These are phyloP conservation scores for Fabriciana adippe DNA, from an alignment of 2,888 invertebrate species.

Conservation along the genomic window DNA sequence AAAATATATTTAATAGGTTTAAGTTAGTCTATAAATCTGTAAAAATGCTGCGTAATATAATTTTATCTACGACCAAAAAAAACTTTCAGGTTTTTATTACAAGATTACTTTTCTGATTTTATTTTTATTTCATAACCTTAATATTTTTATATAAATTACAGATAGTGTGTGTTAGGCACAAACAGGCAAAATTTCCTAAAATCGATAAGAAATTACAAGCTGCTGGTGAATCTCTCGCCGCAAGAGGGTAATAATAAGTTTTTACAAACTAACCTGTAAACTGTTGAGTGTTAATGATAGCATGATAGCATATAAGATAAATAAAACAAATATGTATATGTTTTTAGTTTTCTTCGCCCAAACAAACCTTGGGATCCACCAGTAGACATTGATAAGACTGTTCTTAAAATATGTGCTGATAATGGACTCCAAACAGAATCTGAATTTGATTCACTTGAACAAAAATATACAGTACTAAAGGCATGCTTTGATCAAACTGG, in stretches of 20 bases:
- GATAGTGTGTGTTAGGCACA: conserved; percentile 58
- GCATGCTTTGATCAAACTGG: conserved; percentile 87
- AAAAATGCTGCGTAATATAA: conserved; percentile 51
- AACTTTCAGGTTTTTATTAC: conserved; percentile 60
- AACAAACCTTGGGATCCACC: conserved; percentile 89
- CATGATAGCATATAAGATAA: not conserved
- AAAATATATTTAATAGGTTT: not conserved
- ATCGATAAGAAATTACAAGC: conserved; percentile 75
- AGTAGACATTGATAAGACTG: conserved; percentile 81
- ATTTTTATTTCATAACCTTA: conserved; percentile 13
- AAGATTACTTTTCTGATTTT: not conserved
- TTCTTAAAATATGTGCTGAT: conserved; percentile 83
- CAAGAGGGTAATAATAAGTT: conserved; percentile 83
- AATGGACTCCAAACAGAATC: conserved; percentile 75
- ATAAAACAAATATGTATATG: conserved; percentile 37
- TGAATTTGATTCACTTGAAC: conserved; percentile 71
- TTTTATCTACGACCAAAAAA: conserved; percentile 49
- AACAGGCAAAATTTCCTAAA: conserved; percentile 66
- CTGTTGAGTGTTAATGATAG: not conserved
- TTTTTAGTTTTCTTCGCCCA: conserved; percentile 87
- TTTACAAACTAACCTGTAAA: too few species aligned
- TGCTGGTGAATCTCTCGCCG: conserved; percentile 84
- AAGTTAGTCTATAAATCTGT: conserved; percentile 5
- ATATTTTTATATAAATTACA: conserved; percentile 42
- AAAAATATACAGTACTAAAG: conserved; percentile 87